These are phyloP conservation scores for Pedicia rivosa DNA, from an alignment of 2,888 invertebrate genomes.

Conservation along the genomic window DNA sequence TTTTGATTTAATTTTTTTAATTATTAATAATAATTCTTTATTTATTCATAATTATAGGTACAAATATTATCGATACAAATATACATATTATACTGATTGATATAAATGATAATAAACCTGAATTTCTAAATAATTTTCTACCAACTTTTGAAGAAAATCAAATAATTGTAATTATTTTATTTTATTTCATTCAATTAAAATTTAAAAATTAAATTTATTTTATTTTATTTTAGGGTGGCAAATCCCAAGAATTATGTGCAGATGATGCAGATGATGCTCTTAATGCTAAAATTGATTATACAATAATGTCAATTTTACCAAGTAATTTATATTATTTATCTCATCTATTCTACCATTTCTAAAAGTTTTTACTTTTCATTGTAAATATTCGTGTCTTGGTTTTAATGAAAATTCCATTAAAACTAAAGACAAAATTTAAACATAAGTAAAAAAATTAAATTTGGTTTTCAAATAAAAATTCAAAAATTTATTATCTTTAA, in stretches of 20 bases:
- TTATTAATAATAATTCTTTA: too few species aligned
- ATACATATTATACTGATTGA: constrained; percentile 29
- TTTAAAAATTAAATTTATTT: not conserved
- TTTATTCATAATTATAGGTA: not conserved
- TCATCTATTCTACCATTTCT: too few species aligned
- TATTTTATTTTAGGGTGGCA: constrained; percentile 21
- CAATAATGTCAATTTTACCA: not conserved
- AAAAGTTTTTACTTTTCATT: too few species aligned
- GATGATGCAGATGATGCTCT: not conserved
- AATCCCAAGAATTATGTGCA: constrained; percentile 12
- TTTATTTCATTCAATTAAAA: not conserved
- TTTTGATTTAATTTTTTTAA: constrained; percentile 17
- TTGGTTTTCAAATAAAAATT: too few species aligned
- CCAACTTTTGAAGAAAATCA: constrained; percentile 18
- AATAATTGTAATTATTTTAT: constrained; percentile 12
- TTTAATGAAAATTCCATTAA: too few species aligned
- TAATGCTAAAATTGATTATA: not conserved
- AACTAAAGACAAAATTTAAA: too few species aligned
- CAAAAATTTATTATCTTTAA: too few species aligned
- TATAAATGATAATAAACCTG: constrained; percentile 43
- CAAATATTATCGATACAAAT: constrained; percentile 20
- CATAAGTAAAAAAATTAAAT: too few species aligned
- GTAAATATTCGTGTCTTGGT: too few species aligned
- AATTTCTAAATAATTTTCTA: constrained; percentile 25
- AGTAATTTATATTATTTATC: constrained; percentile 9